These are phyloP conservation scores for Dipodomys ordii DNA, from an alignment of 2,113 vertebrate species.

Conservation along the genomic window DNA sequence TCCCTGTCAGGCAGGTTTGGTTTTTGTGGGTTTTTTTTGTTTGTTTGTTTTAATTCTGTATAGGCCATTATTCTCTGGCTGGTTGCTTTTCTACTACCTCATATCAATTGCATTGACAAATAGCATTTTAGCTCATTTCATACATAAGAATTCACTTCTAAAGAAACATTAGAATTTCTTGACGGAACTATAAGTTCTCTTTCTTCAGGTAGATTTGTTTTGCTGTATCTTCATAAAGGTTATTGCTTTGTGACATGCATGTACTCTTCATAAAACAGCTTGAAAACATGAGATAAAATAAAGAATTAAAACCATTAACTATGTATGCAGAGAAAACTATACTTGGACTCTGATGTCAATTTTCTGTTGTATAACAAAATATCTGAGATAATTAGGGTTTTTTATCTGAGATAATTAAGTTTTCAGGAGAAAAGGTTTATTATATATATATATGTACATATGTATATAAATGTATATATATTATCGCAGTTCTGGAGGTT, in stretches of 20 bases:
- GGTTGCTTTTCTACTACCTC: no score
- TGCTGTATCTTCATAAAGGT: neutral
- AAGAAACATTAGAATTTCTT: conserved; percentile 32
- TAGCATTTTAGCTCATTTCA: conserved; percentile 23
- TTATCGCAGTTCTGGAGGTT: neutral
- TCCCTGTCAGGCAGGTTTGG: no score
- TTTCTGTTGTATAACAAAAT: neutral
- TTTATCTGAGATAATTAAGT: neutral
- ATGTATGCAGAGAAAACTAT: neutral
- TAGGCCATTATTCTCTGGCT: no score
- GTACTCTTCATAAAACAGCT: conserved; percentile 11
- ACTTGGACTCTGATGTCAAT: neutral
- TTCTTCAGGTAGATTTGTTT: neutral
- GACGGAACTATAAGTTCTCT: neutral
- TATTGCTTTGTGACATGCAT: neutral
- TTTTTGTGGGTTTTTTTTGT: no score
- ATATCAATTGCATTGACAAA: neutral
- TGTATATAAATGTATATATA: no score
- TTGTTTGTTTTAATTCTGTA: no score
- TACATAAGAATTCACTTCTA: neutral
- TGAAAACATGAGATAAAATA: neutral
- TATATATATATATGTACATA: no score
- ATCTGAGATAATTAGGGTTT: neutral
- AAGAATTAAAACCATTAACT: neutral
- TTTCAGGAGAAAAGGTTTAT: neutral